Base-by-base conservation (phyloP, 1,140 invertebrate genomes). In the Cydia splendana region DNA sequence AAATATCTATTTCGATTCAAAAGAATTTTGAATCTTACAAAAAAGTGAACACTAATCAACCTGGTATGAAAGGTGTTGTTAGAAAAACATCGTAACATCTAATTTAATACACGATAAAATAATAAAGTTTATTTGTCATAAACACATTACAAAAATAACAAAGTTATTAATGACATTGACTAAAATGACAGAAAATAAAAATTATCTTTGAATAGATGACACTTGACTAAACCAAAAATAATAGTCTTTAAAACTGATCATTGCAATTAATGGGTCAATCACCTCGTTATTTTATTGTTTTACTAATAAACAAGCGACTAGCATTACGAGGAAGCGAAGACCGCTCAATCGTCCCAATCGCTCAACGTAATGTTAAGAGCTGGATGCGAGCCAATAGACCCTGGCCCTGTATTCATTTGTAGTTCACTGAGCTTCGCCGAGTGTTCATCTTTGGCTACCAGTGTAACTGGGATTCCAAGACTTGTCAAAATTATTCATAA, bases 321-420 rank as follows among this genome's bases (percentile, higher is more conserved):
- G 30, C 9, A 69, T 69, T 15, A 69, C 13, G 24, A 69, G 65
- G 65, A 69, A 69, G 30, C 28, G 65, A 69, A 34, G 24, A 30
- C 28, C 28, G 28, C 65, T 30, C 62, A 28, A 69, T 69, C 18
- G 20, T 28, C 7, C 7, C 24, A 13, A 13, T 12, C 9, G 10
- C 38, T 69, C 24, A 69, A 34, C 28, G 65, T 69, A 28, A 69
- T 53, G 51, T 13, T 53, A 28, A 12, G 65, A 10, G 28, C 65
- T 69, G 65, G 65, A 34, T n/a, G 12, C 24, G 6, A 13, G 65
- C 65, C 65, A 69, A 69, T 53, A 53, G 51, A 69, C 13, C 65
- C 65, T 69, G 65, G 65, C 28, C 65, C 28, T 34, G 51, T 53
- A 53, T 53, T 18, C 5, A 5, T 53, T 18, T 48, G 45, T 48